These are phyloP conservation scores for Spodoptera exigua DNA, from an alignment of 2,888 invertebrate species.

Conservation along the genomic window DNA sequence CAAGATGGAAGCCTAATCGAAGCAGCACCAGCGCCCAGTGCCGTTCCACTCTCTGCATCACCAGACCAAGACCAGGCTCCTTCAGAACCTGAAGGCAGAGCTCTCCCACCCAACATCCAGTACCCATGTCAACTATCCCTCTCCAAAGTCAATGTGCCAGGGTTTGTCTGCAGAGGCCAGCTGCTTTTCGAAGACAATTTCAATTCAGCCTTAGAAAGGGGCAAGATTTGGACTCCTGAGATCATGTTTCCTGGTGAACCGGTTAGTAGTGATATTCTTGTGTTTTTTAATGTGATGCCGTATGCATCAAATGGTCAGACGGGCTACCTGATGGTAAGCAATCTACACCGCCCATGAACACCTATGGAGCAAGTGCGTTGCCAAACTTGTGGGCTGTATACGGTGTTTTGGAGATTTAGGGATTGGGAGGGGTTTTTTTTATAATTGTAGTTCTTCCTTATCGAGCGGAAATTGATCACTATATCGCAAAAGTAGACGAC, in stretches of 20 bases:
- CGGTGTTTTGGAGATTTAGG: too few relatives aligned
- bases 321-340: too few relatives aligned
- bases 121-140: slow-evolving; percentile 76
- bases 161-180: slow-evolving; percentile 87
- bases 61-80: slow-evolving; percentile 1
- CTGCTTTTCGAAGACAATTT: slow-evolving; percentile 91
- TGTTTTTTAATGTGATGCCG: too few relatives aligned
- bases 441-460: too few relatives aligned
- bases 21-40: background rate
- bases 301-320: too few relatives aligned
- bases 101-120: slow-evolving; percentile 1
- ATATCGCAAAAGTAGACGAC: too few relatives aligned
- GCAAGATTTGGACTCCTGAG: slow-evolving; percentile 88
- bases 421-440: too few relatives aligned
- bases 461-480: too few relatives aligned
- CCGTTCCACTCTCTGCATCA: background rate
- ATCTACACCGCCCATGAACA: too few relatives aligned
- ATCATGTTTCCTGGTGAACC: slow-evolving; percentile 90
- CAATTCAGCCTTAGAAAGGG: slow-evolving; percentile 75
- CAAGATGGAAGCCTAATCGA: background rate
- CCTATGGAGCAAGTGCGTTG: too few relatives aligned
- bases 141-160: slow-evolving; percentile 74
- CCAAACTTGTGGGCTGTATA: too few relatives aligned
- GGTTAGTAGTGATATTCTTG: slow-evolving; percentile 75
- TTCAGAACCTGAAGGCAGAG: slow-evolving; percentile 17